Base-by-base conservation (phyloP, 1,140 invertebrate species). In the Brachionus manjavacas region DNA sequence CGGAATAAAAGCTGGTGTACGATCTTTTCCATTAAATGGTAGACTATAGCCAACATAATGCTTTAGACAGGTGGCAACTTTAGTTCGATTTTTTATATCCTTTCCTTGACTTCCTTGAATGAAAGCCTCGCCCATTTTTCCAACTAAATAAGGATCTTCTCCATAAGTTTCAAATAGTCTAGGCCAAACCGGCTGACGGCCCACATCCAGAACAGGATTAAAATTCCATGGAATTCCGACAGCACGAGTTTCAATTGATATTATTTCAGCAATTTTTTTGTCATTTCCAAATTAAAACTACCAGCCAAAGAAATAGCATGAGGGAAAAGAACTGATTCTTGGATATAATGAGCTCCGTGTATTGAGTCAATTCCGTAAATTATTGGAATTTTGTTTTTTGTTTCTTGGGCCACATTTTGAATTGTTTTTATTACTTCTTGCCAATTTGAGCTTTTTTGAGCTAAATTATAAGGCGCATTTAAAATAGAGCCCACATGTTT, bases 321-420 rank as follows among this genome's bases (percentile, higher is more conserved):
- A 11, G 76, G 76, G 60, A 79, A 79, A 20, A 79, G 49, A 35
- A 79, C 76, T 7, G 76, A 25, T 16, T 79, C 49, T 60, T 35
- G 46, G 28, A 79, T 60, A 60, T 60, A 79, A 60, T 79, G 52
- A 20, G 76, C 76, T 16, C 76, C 76, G 60, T 79, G 76, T 16
- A 79, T 79, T 6, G 76, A 79, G 35, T 79, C 76, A 8, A 79
- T 60, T 31, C 49, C 76, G 12, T 35, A 79, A 16, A 79, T 9
- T 9, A 60, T 31, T 39, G 76, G 76, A 79, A 79, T 79, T 60
- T 79, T 60, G 1, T 60, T 25, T 9, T n/a, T 1, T 2, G 25
- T 79, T 35, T 79, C 14, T 35, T 35, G 31, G 3, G 49, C 23
- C 9, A 39, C 23, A 60, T 79, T 28, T 79, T 79, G 76, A 35